These are phyloP conservation scores for Misgurnus anguillicaudatus DNA, from an alignment of 2,113 vertebrate species.

Conservation along the genomic window DNA sequence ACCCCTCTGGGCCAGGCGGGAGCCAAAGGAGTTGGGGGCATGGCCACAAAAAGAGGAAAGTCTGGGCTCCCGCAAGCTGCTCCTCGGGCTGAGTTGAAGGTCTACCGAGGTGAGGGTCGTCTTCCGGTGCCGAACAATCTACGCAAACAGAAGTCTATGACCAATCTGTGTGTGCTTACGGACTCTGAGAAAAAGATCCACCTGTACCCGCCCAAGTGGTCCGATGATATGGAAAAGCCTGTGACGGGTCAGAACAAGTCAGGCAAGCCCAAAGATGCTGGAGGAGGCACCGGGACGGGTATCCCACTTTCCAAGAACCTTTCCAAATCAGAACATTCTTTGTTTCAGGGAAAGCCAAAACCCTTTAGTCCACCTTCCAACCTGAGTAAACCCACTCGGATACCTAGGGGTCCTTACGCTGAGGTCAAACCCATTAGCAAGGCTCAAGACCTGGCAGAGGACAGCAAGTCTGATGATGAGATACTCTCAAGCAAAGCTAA, in stretches of 20 bases:
- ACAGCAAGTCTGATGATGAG: slow-evolving; percentile 77
- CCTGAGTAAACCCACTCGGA: slow-evolving; percentile 85
- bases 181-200: slow-evolving; percentile 93
- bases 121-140: slow-evolving; percentile 76
- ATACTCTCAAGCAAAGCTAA: slow-evolving; percentile 80
- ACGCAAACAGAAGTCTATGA: slow-evolving; percentile 90
- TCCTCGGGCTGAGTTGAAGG: slow-evolving; percentile 83
- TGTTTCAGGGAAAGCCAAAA: slow-evolving; percentile 85
- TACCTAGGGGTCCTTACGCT: slow-evolving; percentile 90
- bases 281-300: slow-evolving; percentile 57
- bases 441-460: slow-evolving; percentile 75
- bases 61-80: slow-evolving; percentile 71
- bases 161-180: slow-evolving; percentile 89
- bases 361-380: slow-evolving; percentile 72
- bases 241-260: slow-evolving; percentile 64
- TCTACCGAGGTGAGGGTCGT: slow-evolving; percentile 80
- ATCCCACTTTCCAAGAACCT: slow-evolving; percentile 81
- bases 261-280: slow-evolving; percentile 62
- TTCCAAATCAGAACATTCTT: slow-evolving; percentile 92
- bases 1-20: slow-evolving; percentile 65
- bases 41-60: slow-evolving; percentile 81
- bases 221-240: slow-evolving; percentile 80
- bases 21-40: slow-evolving; percentile 63
- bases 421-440: slow-evolving; percentile 96
- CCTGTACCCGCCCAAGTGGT: slow-evolving; percentile 87